These are phyloP conservation scores for Drosophila stalkeri DNA, from an alignment of 2,888 invertebrate genomes.

Conservation along the genomic window DNA sequence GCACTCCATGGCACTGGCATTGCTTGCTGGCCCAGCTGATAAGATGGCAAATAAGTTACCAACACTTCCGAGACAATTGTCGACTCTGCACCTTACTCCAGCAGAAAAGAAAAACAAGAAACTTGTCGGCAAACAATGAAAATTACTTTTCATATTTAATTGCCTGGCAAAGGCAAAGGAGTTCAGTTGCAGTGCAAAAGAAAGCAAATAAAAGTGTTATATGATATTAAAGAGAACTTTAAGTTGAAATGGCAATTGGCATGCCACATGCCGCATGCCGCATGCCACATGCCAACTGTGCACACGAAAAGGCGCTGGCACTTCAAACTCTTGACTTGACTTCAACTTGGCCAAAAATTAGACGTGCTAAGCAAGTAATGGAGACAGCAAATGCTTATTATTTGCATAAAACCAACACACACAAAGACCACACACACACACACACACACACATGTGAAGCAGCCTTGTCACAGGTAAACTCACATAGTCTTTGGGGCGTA, in stretches of 20 bases:
- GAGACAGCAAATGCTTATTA: slow-evolving; percentile 75
- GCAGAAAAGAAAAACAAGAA: not conserved
- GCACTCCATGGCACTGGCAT: not conserved
- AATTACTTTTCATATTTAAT: slow-evolving; percentile 77
- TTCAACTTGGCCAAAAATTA: slow-evolving; percentile 51
- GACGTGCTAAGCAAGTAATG: slow-evolving; percentile 68
- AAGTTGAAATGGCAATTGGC: slow-evolving; percentile 55
- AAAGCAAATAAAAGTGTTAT: slow-evolving; percentile 61
- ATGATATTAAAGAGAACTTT: slow-evolving; percentile 52
- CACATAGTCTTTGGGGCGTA: slow-evolving; percentile 22
- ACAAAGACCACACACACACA: slow-evolving; percentile 19
- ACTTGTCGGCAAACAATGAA: slow-evolving; percentile 56
- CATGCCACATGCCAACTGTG: slow-evolving; percentile 54
- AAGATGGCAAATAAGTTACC: slow-evolving; percentile 35
- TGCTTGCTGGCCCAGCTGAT: slow-evolving; percentile 26
- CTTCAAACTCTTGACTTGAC: slow-evolving; percentile 35
- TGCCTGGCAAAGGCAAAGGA: slow-evolving; percentile 39
- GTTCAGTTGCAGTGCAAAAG: slow-evolving; percentile 31
- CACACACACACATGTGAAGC: not conserved
- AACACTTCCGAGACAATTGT: slow-evolving; percentile 20
- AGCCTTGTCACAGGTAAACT: slow-evolving; percentile 3
- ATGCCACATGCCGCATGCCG: slow-evolving; percentile 40
- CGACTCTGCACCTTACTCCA: slow-evolving; percentile 19
- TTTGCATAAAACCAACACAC: slow-evolving; percentile 65
- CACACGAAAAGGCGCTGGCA: slow-evolving; percentile 48